Evolutionary conservation across 2,888 invertebrate species (phyloP).

Genomic region (Automeris io): DNA sequence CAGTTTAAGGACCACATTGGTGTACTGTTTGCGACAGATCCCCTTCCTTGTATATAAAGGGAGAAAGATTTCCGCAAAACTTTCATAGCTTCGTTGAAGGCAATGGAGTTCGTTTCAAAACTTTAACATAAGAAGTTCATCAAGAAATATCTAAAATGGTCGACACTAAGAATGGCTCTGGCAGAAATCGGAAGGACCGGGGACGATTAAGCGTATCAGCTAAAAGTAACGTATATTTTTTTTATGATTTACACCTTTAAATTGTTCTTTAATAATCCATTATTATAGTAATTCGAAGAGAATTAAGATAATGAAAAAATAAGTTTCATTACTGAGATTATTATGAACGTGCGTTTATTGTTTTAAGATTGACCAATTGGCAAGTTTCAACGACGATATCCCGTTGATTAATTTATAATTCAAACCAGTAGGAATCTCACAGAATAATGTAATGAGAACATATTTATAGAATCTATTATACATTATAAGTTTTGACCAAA

Average conservation of each 20-base stretch:
- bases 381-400: too few relatives aligned
- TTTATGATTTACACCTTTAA: not conserved
- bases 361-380: too few relatives aligned
- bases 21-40: not conserved
- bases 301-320: too few relatives aligned
- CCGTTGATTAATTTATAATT: too few relatives aligned
- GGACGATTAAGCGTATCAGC: conserved; percentile 8
- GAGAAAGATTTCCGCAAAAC: conserved; percentile 1
- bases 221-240: conserved; percentile 7
- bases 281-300: too few relatives aligned
- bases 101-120: not conserved
- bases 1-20: not conserved
- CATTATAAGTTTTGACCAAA: too few relatives aligned
- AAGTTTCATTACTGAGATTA: too few relatives aligned
- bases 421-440: too few relatives aligned
- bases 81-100: conserved; percentile 3
- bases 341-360: too few relatives aligned
- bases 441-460: too few relatives aligned
- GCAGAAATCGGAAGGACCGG: conserved; percentile 1
- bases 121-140: conserved; percentile 1
- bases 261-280: too few relatives aligned
- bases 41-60: conserved; percentile 4
- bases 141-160: conserved; percentile 3
- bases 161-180: not conserved
- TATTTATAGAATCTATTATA: too few relatives aligned